Conservation (phyloP, 2,888 invertebrate species). For the Clostera curtula region DNA sequence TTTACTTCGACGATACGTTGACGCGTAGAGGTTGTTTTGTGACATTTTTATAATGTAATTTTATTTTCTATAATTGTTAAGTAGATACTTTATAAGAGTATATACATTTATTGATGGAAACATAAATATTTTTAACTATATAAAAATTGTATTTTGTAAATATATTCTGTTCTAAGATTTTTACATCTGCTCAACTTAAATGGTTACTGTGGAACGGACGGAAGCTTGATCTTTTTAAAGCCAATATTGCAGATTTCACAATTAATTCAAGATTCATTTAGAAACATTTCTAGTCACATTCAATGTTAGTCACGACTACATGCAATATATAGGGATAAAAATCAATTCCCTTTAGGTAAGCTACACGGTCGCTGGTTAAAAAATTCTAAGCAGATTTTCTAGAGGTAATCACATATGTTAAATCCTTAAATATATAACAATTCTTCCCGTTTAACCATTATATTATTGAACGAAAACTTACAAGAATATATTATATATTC, state of each 20-base stretch:
- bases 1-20: conserved; percentile 28
- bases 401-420: no score
- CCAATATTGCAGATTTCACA: conserved; percentile 6
- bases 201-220: conserved; percentile 60
- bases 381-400: no score
- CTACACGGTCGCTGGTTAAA: no score
- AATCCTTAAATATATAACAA: conserved; percentile 5
- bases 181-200: conserved; percentile 71
- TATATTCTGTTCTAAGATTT: conserved; percentile 63
- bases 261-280: conserved; percentile 10
- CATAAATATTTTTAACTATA: conserved; percentile 52
- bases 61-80: conserved; percentile 43
- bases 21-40: conserved; percentile 28
- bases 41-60: conserved; percentile 37
- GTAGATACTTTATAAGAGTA: conserved; percentile 61
- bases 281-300: conserved; percentile 39
- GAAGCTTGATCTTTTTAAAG: conserved; percentile 4
- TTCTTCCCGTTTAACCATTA: no score
- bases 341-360: no score
- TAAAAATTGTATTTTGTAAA: conserved; percentile 62
- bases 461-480: no score
- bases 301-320: conserved; percentile 25
- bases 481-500: no score
- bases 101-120: conserved; percentile 44
- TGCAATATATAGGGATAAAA: no score